Base-by-base conservation (phyloP, 1,140 invertebrate genomes). In the Listronotus oregonensis region DNA sequence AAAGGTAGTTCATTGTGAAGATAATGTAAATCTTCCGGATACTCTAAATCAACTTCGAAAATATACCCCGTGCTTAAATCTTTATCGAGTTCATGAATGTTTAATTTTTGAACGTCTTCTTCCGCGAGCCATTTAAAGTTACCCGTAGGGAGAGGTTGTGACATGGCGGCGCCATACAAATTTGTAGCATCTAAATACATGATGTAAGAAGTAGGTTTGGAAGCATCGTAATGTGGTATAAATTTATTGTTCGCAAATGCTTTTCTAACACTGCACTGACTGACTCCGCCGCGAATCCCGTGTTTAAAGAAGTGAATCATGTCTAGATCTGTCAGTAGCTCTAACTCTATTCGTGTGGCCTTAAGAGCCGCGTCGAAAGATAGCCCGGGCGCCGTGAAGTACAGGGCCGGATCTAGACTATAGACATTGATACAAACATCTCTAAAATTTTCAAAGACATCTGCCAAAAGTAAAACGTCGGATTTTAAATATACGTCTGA, bases 151-250 rank as follows among this genome's bases (percentile, higher is more conserved):
- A 84, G 69, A 58, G 64, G 67, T 67, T 79, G 65, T 12, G 72
- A 77, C 80, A 85, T 82, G 9, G 78, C 75, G 54, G 68, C 77
- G n/a, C 82, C 82, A 77, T 86, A 85, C 46, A 84, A 68, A 75
- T 85, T 83, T 7, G 10, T 44, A 11, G 69, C 70, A 63, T 76
- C 73, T 31, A 68, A 62, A 69, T 73, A 76, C 15, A 49, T 40
- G 21, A 71, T 49, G 71, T 68, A 77, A 62, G 46, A 57, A n/a
- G 31, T 49, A 9, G 63, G 31, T 68, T 64, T 63, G 32, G 18
- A 55, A 27, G 40, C 3, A 49, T 75, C 64, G 67, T 59, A 72
- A 42, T 34, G 40, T 31, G 14, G 7, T 40, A 76, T 62, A 54
- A 73, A 77, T 55, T 71, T 67, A 68, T 81, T 81, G 68, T 80